Evolutionary conservation across 2,797 vertebrate species (phyloP), one percentile per base, ranked within the genome.

Genomic region (Coregonus suidteri): DNA sequence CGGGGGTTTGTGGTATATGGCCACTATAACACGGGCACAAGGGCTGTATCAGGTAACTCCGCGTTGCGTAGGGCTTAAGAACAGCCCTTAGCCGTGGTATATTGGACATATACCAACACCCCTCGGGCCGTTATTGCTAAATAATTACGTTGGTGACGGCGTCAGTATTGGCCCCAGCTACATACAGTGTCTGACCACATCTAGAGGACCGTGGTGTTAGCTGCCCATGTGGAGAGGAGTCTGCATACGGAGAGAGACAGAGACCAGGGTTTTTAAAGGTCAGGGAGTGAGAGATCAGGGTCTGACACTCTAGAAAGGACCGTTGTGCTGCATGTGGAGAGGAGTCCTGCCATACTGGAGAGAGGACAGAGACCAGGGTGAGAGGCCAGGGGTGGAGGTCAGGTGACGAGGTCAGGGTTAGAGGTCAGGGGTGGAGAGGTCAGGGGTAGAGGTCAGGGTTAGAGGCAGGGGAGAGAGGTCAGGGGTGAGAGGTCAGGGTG

Each of bases 291-390:
- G 93, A 51, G 98, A 95, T 0, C 56, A 99, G 97, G 77, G 95
- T 3, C 97, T 95, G 65, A 99, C 97, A 96, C 77, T 98, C 96
- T 0, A 99, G 95, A 84, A 96, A n/a, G n/a, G 95, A 34, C 97
- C 97, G 0, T 96, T 98, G 90, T 95, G 98, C 95, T 2, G 98
- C 96, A 99, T 91, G 85, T 99, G 98, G 66, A 99, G 93, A 51
- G 98, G 95, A 0, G 97, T 98, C 75, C 95, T 94, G 78, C 97
- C 97, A 30, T 95, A 95, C 98, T 99, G 91, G 97, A 96, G 15
- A 59, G 18, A 59, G 18, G 18, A n/a, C 3, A 6, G 56, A 3
- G 53, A 54, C 14, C 15, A 54, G 15, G 18, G n/a, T n/a, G n/a
- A n/a, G n/a, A n/a, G n/a, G n/a, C n/a, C n/a, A n/a, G n/a, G n/a